phyloP scores from a whole-genome alignment of 2,888 invertebrate species.

The Nymphalis polychloros region DNA sequence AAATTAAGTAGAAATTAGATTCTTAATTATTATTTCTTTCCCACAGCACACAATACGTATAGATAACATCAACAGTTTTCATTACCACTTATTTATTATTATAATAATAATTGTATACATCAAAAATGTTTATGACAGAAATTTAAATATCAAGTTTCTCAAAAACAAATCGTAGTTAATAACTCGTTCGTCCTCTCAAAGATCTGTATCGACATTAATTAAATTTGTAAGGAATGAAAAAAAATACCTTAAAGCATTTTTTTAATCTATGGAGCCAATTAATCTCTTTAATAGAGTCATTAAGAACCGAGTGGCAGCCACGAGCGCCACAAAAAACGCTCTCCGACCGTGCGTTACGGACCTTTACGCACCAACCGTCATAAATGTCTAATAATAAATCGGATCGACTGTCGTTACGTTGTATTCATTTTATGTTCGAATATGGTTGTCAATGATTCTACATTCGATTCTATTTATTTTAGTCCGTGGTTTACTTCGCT shows the following conservation, averaged over 20 bases:
- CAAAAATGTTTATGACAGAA: conserved; percentile 20
- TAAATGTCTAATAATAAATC: conserved; percentile 20
- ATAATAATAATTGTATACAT: background rate
- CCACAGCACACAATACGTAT: too few species aligned
- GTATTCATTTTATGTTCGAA: conserved; percentile 1
- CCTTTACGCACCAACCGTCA: conserved; percentile 8
- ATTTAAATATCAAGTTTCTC: conserved; percentile 44
- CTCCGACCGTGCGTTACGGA: conserved; percentile 9
- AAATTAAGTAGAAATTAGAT: conserved; percentile 37
- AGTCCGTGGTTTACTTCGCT: too few species aligned
- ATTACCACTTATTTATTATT: too few species aligned
- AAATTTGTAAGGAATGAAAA: conserved; percentile 74
- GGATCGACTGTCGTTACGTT: conserved; percentile 7
- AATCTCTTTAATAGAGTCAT: conserved; percentile 81
- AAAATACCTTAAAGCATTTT: conserved; percentile 53
- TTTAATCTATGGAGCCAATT: conserved; percentile 71
- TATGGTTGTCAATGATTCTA: background rate
- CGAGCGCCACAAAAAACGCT: conserved; percentile 54
- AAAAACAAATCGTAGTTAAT: conserved; percentile 40
- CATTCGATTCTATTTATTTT: too few species aligned
- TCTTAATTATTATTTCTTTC: conserved; percentile 27
- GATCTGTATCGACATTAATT: conserved; percentile 74
- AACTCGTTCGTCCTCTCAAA: conserved; percentile 42
- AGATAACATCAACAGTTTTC: too few species aligned
- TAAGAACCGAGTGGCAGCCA: conserved; percentile 68